Conservation (phyloP, 2,113 vertebrate genomes). For the Mustela lutreola region DNA sequence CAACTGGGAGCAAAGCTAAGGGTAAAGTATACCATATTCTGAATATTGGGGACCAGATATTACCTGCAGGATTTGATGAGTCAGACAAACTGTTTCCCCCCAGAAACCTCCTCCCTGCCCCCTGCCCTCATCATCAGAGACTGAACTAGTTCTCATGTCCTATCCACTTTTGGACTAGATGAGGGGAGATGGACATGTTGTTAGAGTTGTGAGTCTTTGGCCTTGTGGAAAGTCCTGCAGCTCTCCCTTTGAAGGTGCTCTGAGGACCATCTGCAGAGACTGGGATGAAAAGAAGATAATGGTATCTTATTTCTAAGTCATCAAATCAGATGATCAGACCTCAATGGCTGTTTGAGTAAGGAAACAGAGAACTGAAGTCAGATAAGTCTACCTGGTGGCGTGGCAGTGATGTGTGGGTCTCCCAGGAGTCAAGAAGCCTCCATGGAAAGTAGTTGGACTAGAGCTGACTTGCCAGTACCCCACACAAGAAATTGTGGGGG, state of each 20-base stretch:
- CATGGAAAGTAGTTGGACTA: neutral
- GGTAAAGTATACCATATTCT: neutral
- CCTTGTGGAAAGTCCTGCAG: neutral
- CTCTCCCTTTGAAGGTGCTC: neutral
- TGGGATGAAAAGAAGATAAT: conserved; percentile 10
- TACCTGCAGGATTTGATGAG: neutral
- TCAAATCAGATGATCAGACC: neutral
- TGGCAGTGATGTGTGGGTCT: neutral
- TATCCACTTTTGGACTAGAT: neutral
- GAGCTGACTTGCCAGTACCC: neutral
- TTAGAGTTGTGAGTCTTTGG: conserved; percentile 1
- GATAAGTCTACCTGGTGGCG: neutral
- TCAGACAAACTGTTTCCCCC: neutral
- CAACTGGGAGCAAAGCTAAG: conserved; percentile 4
- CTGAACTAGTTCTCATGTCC: neutral
- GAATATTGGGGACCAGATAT: neutral
- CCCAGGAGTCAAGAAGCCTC: neutral
- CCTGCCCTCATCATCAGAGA: neutral
- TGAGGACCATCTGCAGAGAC: neutral
- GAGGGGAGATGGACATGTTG: neutral
- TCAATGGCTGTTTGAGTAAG: neutral
- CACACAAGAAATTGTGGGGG: neutral
- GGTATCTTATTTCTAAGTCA: neutral
- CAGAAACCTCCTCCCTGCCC: neutral
- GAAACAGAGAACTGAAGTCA: neutral